Evolutionary conservation across 2,113 vertebrate species (phyloP), one percentile per base, ranked within the genome.

Genomic region (Falcunculus frontatus): DNA sequence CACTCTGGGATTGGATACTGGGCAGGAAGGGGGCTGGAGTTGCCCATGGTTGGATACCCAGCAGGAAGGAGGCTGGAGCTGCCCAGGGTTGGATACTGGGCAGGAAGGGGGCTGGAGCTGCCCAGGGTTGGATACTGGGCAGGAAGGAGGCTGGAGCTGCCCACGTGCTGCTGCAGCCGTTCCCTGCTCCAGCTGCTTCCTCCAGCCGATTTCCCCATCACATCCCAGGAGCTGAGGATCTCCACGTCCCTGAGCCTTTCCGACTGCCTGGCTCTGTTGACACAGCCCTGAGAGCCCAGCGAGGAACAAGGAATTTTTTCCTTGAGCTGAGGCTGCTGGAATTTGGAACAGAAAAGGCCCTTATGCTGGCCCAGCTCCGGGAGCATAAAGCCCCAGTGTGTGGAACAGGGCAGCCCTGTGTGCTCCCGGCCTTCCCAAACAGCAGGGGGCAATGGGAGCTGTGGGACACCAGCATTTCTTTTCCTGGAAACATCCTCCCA

Each of bases 321-420:
- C 95, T 30, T n/a, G 35, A 64, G 82, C 91, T 16, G 87, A 87
- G 53, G 27, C 87, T 77, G 67, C 25, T 41, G 95, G 73, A 84
- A 83, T 92, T 76, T 35, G 26, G 73, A 64, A 62, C 11, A 92
- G 89, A 97, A 95, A 92, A 90, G 62, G 65, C 62, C n/a, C 87
- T 96, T 97, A 23, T 96, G 87, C 86, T 78, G 84, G 81, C 59
- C 56, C 80, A 59, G 76, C 72, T 27, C 9, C 12, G 0, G 0
- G 60, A 95, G 70, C 46, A 97, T 94, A 96, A 95, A 96, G 93
- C 89, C 26, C 13, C 85, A 64, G 65, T 96, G 91, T 97, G 87
- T 29, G 4, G 95, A 94, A 94, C 96, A 97, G 96, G 94, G 77
- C 87, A 20, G 85, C 70, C 79, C 79, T 94, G 49, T 94, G 85